Conservation (phyloP, 2,113 vertebrate species). For the Pteropus alecto region DNA sequence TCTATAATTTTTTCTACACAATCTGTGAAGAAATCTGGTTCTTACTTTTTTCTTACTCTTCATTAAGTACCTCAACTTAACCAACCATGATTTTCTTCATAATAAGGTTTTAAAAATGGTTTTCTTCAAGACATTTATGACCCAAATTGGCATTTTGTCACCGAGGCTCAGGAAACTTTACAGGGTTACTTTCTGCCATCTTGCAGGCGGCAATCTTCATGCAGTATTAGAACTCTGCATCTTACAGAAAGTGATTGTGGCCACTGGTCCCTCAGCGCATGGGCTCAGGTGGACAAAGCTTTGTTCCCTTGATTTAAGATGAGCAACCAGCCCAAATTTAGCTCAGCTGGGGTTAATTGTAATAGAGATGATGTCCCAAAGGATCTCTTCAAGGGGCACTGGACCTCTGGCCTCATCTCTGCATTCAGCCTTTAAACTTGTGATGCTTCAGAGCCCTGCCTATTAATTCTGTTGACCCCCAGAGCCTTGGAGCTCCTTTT, state of each 20-base stretch:
- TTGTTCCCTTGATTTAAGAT: conserved; percentile 49
- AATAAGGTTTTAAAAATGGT: background rate
- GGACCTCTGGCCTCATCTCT: background rate
- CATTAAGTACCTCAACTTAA: background rate
- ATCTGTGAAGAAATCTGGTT: background rate
- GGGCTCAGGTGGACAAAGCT: conserved; percentile 61
- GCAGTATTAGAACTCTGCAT: background rate
- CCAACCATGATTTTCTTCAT: background rate
- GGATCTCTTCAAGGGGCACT: background rate
- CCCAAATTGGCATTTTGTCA: background rate
- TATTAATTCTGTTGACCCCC: background rate
- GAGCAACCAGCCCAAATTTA: background rate
- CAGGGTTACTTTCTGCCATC: background rate
- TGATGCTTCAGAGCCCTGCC: background rate
- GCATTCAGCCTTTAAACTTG: background rate
- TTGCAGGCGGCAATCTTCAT: background rate
- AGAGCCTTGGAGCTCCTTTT: background rate
- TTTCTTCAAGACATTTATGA: background rate
- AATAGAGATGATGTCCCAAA: background rate
- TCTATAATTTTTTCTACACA: background rate
- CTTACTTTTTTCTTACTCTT: background rate
- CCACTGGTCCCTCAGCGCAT: background rate
- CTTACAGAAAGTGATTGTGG: background rate
- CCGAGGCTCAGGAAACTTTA: background rate
- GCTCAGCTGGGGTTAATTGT: conserved; percentile 23